phyloP scores from a whole-genome alignment of 2,113 vertebrate species.

The Marmota monax region DNA sequence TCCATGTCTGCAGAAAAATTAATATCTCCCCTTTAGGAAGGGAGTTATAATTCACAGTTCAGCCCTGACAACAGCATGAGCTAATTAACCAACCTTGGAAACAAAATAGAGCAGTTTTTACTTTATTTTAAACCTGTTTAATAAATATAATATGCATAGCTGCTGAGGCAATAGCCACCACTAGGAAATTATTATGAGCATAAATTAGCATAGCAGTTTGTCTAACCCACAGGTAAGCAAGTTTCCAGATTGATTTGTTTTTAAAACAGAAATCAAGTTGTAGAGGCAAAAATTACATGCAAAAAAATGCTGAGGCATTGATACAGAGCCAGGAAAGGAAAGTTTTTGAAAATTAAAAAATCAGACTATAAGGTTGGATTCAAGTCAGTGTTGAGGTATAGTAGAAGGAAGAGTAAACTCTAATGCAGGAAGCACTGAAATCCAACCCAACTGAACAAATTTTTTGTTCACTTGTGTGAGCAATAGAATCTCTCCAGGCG shows the following conservation, averaged over 20 bases:
- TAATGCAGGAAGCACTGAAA: background rate
- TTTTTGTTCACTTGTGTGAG: background rate
- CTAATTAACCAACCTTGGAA: conserved; percentile 78
- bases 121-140: conserved; percentile 72
- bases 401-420: background rate
- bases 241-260: conserved; percentile 69
- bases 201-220: conserved; percentile 63
- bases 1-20: conserved; percentile 63
- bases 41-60: conserved; percentile 75
- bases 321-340: conserved; percentile 30
- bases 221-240: conserved; percentile 66
- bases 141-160: conserved; percentile 65
- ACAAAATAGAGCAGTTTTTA: conserved; percentile 71
- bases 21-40: conserved; percentile 64
- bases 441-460: background rate
- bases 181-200: conserved; percentile 71
- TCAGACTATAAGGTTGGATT: background rate
- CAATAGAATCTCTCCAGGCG: background rate
- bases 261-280: conserved; percentile 68
- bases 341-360: conserved; percentile 34
- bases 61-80: conserved; percentile 68
- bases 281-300: conserved; percentile 15
- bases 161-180: conserved; percentile 46
- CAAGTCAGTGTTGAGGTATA: background rate
- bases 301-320: conserved; percentile 55